Evolutionary conservation across 2,113 vertebrate species (phyloP).

Genomic region (Chauna torquata): DNA sequence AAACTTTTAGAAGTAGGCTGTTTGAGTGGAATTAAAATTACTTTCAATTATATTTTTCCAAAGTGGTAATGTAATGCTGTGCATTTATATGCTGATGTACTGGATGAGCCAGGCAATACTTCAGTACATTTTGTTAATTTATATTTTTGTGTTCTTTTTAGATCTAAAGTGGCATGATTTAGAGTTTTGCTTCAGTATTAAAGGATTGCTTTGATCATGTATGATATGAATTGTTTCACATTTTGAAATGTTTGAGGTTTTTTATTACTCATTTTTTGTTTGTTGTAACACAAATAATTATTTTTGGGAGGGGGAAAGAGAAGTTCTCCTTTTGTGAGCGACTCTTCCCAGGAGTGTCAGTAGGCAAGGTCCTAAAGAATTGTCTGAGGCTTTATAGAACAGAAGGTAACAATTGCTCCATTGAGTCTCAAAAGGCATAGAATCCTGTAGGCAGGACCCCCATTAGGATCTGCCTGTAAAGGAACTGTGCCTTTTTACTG

Average conservation of each 20-base stretch:
- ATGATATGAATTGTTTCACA: background rate
- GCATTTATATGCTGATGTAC: background rate
- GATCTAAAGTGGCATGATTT: background rate
- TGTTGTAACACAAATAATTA: slow-evolving; percentile 41
- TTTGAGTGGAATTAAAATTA: background rate
- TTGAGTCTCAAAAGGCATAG: slow-evolving; percentile 72
- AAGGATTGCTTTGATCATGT: background rate
- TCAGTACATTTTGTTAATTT: slow-evolving; percentile 1
- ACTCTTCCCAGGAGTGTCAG: slow-evolving; percentile 74
- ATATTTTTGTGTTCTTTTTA: background rate
- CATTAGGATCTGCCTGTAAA: slow-evolving; percentile 49
- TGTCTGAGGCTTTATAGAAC: slow-evolving; percentile 66
- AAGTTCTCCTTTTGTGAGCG: slow-evolving; percentile 41
- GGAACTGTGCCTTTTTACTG: slow-evolving; percentile 52
- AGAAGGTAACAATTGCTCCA: slow-evolving; percentile 75
- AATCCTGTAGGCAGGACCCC: slow-evolving; percentile 66
- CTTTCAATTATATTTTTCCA: background rate
- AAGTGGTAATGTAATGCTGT: background rate
- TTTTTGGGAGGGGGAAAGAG: slow-evolving; percentile 5
- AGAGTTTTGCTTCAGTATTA: background rate
- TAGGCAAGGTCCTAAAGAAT: slow-evolving; percentile 64
- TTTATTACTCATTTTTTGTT: background rate
- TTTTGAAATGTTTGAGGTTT: background rate
- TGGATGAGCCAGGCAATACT: background rate
- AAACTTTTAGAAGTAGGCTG: background rate